Evolutionary conservation across 2,888 invertebrate species (phyloP).

Genomic region (Phortica magna): DNA sequence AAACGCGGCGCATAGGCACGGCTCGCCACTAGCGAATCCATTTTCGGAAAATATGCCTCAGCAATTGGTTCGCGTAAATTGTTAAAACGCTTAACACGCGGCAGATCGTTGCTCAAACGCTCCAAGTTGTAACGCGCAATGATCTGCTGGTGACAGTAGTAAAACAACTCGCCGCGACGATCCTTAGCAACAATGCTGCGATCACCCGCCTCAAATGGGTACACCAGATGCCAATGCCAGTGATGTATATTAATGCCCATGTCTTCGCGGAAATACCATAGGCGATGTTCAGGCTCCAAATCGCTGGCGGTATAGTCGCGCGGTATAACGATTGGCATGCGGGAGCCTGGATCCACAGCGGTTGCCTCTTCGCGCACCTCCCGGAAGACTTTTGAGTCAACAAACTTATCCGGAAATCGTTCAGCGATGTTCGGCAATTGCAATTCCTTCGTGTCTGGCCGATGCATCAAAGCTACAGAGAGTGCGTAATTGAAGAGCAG

Average conservation of each 20-base stretch:
- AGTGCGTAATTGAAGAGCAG: slow-evolving; percentile 87
- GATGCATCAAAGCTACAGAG: slow-evolving; percentile 86
- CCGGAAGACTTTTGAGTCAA: slow-evolving; percentile 80
- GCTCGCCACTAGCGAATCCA: slow-evolving; percentile 86
- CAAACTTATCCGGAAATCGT: slow-evolving; percentile 83
- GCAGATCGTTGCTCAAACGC: slow-evolving; percentile 84
- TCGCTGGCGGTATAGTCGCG: slow-evolving; percentile 86
- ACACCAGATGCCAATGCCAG: slow-evolving; percentile 82
- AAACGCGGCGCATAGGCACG: slow-evolving; percentile 86
- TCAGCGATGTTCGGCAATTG: slow-evolving; percentile 82
- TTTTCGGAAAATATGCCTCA: slow-evolving; percentile 90
- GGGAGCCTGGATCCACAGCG: slow-evolving; percentile 81
- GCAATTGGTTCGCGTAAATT: slow-evolving; percentile 84
- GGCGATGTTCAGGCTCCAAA: slow-evolving; percentile 85
- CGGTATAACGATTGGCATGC: slow-evolving; percentile 81
- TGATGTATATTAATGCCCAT: slow-evolving; percentile 79
- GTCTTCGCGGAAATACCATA: slow-evolving; percentile 80
- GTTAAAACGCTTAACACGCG: slow-evolving; percentile 81
- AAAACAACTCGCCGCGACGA: slow-evolving; percentile 86
- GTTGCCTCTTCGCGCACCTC: slow-evolving; percentile 80
- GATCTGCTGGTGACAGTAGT: slow-evolving; percentile 85
- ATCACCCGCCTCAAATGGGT: slow-evolving; percentile 84
- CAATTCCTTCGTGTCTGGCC: slow-evolving; percentile 80
- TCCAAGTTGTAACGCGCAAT: slow-evolving; percentile 84
- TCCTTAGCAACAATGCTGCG: slow-evolving; percentile 81